phyloP scores from a whole-genome alignment of 2,888 invertebrate species.

The Nemotelus nigrinus region DNA sequence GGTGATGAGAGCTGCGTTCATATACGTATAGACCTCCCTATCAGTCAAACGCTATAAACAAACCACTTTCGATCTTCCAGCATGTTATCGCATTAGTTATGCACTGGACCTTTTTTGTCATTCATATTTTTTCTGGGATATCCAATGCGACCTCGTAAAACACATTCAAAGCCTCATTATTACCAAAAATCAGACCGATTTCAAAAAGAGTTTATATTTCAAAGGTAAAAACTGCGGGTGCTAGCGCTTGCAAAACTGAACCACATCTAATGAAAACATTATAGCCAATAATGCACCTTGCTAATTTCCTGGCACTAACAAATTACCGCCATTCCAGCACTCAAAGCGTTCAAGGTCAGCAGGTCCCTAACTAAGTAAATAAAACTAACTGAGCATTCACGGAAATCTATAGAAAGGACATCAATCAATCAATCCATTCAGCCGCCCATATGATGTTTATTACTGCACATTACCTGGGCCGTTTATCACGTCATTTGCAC shows the following conservation, averaged over 20 bases:
- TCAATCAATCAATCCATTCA: slow-evolving; percentile 15
- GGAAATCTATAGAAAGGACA: not conserved
- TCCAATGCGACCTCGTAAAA: not conserved
- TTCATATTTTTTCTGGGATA: too few species aligned
- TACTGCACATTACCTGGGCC: slow-evolving; percentile 7
- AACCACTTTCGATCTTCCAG: too few species aligned
- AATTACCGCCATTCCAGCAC: slow-evolving; percentile 6
- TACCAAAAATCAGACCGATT: not conserved
- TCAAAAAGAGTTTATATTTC: not conserved
- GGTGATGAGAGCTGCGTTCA: too few species aligned
- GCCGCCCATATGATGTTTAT: not conserved
- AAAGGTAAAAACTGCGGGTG: slow-evolving; percentile 24
- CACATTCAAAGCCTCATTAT: not conserved
- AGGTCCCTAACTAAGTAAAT: not conserved
- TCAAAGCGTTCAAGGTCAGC: slow-evolving; percentile 2
- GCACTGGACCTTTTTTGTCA: too few species aligned
- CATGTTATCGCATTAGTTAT: too few species aligned
- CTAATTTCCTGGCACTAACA: slow-evolving; percentile 19
- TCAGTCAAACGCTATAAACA: too few species aligned
- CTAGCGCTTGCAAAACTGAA: slow-evolving; percentile 6
- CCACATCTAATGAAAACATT: slow-evolving; percentile 11
- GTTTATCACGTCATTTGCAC: slow-evolving; percentile 10
- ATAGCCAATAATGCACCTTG: slow-evolving; percentile 39
- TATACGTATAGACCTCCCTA: too few species aligned
- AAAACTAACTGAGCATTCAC: not conserved